Percentiles rank a stretch among this genome's conserved stretches.
Conservation (phyloP, 2,888 invertebrate genomes). For the Mythimna vitellina region DNA sequence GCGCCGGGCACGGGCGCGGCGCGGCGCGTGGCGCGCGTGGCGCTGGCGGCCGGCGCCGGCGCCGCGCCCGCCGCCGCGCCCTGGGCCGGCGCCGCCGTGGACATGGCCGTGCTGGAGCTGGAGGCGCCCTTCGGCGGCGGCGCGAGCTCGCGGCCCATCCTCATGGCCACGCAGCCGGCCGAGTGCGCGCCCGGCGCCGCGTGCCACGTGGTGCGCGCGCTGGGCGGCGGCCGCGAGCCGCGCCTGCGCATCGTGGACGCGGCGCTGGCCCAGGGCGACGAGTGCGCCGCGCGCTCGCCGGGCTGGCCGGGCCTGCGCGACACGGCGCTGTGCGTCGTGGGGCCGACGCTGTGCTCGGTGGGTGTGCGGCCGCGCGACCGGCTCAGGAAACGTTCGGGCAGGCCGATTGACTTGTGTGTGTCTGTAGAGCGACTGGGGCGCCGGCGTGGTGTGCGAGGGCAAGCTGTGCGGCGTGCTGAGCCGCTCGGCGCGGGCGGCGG, state of each 20-base stretch:
- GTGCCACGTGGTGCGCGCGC: constrained; percentile 75
- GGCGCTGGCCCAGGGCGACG: constrained; percentile 54
- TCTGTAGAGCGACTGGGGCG: constrained; percentile 78
- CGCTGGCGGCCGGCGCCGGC: constrained; percentile 56
- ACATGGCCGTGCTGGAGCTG: constrained; percentile 80
- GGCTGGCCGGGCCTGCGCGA: constrained; percentile 71
- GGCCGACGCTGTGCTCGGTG: constrained; percentile 76
- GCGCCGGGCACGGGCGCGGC: constrained; percentile 61
- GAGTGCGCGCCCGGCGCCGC: constrained; percentile 68
- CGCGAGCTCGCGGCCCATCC: constrained; percentile 75
- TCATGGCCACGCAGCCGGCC: constrained; percentile 72
- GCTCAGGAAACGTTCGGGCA: too few species aligned
- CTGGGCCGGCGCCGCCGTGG: constrained; percentile 58
- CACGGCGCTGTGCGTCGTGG: constrained; percentile 75
- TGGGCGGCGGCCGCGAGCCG: constrained; percentile 57
- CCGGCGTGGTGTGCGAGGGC: constrained; percentile 82
- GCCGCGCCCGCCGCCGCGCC: constrained; percentile 36
- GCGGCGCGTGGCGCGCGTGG: constrained; percentile 61
- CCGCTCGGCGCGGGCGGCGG: constrained; percentile 61
- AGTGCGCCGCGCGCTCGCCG: constrained; percentile 68
- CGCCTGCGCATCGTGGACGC: constrained; percentile 69
- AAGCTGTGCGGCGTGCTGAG: constrained; percentile 82
- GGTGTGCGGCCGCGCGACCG: constrained; percentile 22
- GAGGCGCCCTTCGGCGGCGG: constrained; percentile 74
- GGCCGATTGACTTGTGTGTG: constrained; percentile 6